Conservation (phyloP, 2,797 vertebrate species). For the Pipistrellus pygmaeus region DNA sequence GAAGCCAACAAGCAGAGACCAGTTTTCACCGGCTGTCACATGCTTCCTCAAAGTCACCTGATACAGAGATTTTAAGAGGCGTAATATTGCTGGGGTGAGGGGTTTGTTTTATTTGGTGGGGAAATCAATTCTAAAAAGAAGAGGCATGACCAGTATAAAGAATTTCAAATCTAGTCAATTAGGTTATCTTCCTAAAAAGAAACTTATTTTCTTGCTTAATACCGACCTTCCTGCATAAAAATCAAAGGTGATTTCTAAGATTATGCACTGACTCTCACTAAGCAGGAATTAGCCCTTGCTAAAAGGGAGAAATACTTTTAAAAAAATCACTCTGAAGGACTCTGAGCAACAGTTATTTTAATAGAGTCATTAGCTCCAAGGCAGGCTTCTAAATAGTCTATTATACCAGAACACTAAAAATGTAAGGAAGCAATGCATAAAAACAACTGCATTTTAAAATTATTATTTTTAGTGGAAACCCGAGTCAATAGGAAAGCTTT, state of each 20-base stretch:
- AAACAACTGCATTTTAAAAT: neutral
- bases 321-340: neutral
- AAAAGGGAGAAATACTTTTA: neutral
- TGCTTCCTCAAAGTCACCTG: neutral
- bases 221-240: neutral
- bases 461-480: neutral
- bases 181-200: neutral
- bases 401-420: neutral
- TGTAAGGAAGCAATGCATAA: neutral
- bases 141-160: neutral
- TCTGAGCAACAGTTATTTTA: neutral
- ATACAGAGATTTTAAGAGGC: neutral
- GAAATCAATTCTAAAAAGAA: neutral
- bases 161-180: neutral
- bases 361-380: neutral
- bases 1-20: neutral
- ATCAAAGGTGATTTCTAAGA: constrained; percentile 34
- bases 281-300: neutral
- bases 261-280: neutral
- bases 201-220: neutral
- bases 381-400: neutral
- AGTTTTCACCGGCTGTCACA: neutral
- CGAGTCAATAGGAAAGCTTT: constrained; percentile 1
- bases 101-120: neutral
- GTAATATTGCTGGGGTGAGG: neutral